These are phyloP conservation scores for Sylvietta virens DNA, from an alignment of 2,113 vertebrate genomes.

Conservation along the genomic window DNA sequence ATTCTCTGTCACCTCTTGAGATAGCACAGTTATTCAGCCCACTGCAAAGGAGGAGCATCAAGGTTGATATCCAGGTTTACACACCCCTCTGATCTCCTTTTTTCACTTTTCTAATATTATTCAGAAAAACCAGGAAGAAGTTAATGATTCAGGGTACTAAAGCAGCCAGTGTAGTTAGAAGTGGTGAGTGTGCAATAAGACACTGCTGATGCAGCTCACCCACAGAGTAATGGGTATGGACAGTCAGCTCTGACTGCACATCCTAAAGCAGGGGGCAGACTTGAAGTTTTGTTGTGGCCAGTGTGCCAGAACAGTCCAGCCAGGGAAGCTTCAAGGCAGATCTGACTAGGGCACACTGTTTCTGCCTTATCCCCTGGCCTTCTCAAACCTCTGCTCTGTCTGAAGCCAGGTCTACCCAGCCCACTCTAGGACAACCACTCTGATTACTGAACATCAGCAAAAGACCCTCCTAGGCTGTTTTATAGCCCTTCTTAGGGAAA, in stretches of 20 bases:
- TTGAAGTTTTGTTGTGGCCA: background rate
- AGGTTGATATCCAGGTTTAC: background rate
- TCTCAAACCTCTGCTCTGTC: background rate
- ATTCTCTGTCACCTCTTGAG: background rate
- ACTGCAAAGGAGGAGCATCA: background rate
- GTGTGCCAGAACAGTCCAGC: background rate
- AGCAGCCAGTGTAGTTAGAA: background rate
- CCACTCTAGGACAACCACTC: background rate
- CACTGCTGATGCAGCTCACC: background rate
- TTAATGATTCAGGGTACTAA: background rate
- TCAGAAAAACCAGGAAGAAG: background rate
- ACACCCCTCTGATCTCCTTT: background rate
- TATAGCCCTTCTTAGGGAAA: slow-evolving; percentile 2
- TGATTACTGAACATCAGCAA: background rate
- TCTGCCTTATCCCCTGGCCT: background rate
- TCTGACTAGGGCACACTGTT: background rate
- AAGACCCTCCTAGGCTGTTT: background rate
- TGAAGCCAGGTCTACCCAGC: background rate
- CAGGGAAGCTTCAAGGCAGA: background rate
- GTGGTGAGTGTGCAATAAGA: background rate
- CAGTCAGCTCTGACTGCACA: background rate
- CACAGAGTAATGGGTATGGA: background rate
- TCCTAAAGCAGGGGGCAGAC: background rate
- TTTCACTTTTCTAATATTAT: background rate
- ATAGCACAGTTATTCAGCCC: background rate